Conservation (phyloP, 1,140 invertebrate genomes). For the Leptestheria dahalacensis region DNA sequence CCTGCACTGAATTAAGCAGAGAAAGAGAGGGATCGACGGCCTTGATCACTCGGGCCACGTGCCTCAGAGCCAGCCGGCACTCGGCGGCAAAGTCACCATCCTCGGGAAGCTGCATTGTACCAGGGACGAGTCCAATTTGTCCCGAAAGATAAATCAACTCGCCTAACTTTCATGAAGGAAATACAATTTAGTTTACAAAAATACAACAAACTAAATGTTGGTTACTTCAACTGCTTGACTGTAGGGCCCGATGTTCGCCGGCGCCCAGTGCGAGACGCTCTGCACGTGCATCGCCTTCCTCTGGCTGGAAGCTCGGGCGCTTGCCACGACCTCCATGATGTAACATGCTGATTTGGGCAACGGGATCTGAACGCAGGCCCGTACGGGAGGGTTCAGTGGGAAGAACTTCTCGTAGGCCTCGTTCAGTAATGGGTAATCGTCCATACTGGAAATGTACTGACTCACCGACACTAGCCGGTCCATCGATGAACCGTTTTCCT, state of each 20-base stretch:
- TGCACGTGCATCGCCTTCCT: slow-evolving; percentile 65
- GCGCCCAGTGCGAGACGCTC: slow-evolving; percentile 88
- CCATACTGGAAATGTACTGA: slow-evolving; percentile 68
- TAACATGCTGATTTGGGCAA: slow-evolving; percentile 32
- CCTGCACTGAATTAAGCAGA: slow-evolving; percentile 40
- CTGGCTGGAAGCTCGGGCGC: slow-evolving; percentile 4
- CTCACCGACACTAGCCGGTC: slow-evolving; percentile 59
- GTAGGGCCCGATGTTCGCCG: slow-evolving; percentile 88
- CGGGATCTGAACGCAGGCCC: slow-evolving; percentile 71
- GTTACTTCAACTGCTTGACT: slow-evolving; percentile 72
- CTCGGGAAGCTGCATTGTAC: slow-evolving; percentile 54
- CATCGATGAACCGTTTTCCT: slow-evolving; percentile 28
- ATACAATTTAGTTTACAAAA: not conserved
- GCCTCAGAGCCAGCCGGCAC: slow-evolving; percentile 62
- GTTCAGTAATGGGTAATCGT: slow-evolving; percentile 58
- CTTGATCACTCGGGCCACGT: slow-evolving; percentile 60
- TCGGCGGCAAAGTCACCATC: slow-evolving; percentile 53
- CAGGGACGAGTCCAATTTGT: slow-evolving; percentile 78
- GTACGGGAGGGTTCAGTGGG: slow-evolving; percentile 56
- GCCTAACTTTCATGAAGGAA: slow-evolving; percentile 38
- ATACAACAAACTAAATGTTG: slow-evolving; percentile 17
- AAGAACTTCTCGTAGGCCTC: slow-evolving; percentile 56
- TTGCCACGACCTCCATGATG: slow-evolving; percentile 11
- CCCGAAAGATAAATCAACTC: slow-evolving; percentile 75
- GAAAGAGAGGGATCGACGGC: slow-evolving; percentile 57